Conservation (phyloP, 2,113 vertebrate genomes). For the Bos javanicus region DNA sequence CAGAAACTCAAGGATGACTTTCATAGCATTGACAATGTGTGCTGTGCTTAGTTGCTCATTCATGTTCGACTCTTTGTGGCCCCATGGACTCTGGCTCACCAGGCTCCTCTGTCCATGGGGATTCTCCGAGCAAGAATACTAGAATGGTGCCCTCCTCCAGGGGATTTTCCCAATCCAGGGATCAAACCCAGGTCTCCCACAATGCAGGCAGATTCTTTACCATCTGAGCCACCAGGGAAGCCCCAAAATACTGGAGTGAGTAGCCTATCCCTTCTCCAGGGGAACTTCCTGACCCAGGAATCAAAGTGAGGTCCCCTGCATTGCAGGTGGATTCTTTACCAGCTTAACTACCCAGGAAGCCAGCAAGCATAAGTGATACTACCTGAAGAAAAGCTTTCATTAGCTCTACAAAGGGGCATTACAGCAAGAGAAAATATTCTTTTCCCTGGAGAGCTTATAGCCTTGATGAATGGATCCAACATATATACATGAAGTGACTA, state of each 20-base stretch:
- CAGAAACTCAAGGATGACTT: background rate
- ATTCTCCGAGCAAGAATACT: background rate
- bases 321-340: background rate
- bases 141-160: background rate
- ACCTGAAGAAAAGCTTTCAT: background rate
- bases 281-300: background rate
- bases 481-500: background rate
- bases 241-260: background rate
- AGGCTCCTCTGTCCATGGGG: background rate
- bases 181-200: background rate
- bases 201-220: background rate
- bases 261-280: background rate
- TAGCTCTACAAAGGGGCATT: background rate
- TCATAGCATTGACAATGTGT: background rate
- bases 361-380: background rate
- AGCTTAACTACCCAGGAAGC: background rate
- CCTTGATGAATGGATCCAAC: background rate
- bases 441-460: background rate
- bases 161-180: background rate
- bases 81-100: background rate
- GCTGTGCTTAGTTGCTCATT: background rate
- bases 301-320: background rate
- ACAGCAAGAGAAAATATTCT: background rate
- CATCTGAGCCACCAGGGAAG: background rate
- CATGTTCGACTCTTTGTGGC: rapidly evolving